Conservation (phyloP, 2,888 invertebrate species). For the Cerceris ruficornis region DNA sequence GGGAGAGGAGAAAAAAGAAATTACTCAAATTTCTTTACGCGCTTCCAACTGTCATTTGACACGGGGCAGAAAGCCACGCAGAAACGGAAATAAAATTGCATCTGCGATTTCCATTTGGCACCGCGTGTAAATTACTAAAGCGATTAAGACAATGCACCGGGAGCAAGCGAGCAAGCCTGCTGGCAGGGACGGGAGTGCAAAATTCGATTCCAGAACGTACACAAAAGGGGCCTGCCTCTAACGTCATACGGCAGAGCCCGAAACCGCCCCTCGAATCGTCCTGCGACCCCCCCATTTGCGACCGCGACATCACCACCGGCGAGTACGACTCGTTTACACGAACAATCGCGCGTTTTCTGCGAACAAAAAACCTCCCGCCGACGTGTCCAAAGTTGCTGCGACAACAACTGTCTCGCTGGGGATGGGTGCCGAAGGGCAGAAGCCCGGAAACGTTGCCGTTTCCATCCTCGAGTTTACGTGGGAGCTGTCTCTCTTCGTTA, state of each 20-base stretch:
- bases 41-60: neutral
- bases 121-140: constrained; percentile 38
- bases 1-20: neutral
- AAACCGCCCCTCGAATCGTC: constrained; percentile 50
- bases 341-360: constrained; percentile 64
- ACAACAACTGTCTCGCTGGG: constrained; percentile 65
- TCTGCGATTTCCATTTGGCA: constrained; percentile 19
- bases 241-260: constrained; percentile 57
- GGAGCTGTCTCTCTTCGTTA: constrained; percentile 32
- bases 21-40: neutral
- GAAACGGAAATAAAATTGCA: constrained; percentile 57
- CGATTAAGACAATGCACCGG: constrained; percentile 46
- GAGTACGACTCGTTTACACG: constrained; percentile 59
- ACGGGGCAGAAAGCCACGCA: neutral
- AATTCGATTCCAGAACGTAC: constrained; percentile 61
- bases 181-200: constrained; percentile 43
- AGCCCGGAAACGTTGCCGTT: constrained; percentile 28
- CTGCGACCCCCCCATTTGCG: constrained; percentile 19
- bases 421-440: constrained; percentile 60
- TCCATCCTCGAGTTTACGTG: constrained; percentile 31
- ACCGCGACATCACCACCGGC: constrained; percentile 56
- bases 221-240: constrained; percentile 59
- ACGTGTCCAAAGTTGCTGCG: constrained; percentile 66
- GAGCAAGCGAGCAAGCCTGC: constrained; percentile 4
- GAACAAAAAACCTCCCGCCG: constrained; percentile 66